Evolutionary conservation across 2,113 vertebrate genomes (phyloP).

Genomic region (Heptranchias perlo): DNA sequence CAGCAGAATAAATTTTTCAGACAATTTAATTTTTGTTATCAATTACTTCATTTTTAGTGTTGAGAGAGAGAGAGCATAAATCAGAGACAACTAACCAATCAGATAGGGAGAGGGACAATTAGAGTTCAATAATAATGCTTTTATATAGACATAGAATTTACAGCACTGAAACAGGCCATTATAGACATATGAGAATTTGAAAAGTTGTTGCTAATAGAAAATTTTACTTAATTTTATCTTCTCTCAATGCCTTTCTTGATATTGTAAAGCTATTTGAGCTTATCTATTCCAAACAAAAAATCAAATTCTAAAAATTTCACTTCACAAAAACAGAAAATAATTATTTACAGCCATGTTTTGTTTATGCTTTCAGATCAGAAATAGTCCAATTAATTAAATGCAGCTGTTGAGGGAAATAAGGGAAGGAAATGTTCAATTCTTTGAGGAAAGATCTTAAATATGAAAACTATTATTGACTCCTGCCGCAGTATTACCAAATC

Average conservation of each 20-base stretch:
- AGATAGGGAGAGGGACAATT: neutral
- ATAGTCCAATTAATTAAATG: neutral
- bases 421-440: neutral
- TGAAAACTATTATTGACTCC: neutral
- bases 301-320: neutral
- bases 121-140: neutral
- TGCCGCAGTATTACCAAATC: neutral
- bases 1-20: too few species aligned
- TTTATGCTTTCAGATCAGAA: neutral
- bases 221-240: neutral
- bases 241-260: neutral
- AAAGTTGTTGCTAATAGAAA: too few species aligned
- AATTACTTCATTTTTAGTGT: too few species aligned
- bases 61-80: too few species aligned
- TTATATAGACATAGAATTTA: neutral
- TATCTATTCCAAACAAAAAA: neutral
- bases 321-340: neutral
- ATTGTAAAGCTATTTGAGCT: neutral
- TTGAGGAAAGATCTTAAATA: neutral
- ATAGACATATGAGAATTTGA: neutral
- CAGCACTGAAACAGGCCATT: too few species aligned
- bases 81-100: neutral
- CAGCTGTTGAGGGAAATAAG: neutral
- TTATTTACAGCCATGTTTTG: too few species aligned
- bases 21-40: too few species aligned